A percentile compares a stretch with the other conserved stretches of the same genome.
Evolutionary conservation across 2,113 vertebrate genomes (phyloP).

Genomic region (Tyrannus savana): DNA sequence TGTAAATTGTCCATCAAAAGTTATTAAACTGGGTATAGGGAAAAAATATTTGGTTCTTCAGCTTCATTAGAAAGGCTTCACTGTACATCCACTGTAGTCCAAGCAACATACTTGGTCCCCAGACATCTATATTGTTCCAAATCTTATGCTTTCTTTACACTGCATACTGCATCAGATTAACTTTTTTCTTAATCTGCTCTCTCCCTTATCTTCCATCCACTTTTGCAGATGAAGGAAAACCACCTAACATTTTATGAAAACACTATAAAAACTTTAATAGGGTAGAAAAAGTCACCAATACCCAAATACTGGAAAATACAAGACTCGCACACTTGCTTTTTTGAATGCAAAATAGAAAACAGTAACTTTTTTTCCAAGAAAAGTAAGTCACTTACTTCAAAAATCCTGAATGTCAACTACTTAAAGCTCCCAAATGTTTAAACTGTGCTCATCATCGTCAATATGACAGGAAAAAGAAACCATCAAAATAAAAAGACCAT

Average conservation of each 20-base stretch:
- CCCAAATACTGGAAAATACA: neutral
- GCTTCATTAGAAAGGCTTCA: neutral
- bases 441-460: neutral
- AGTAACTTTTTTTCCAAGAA: neutral
- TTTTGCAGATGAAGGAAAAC: neutral
- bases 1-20: neutral
- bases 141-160: neutral
- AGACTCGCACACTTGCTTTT: neutral
- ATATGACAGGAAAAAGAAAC: neutral
- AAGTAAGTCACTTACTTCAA: neutral
- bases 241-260: neutral
- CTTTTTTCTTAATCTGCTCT: neutral
- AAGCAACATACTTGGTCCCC: neutral
- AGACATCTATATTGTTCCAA: neutral
- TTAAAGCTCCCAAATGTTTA: neutral
- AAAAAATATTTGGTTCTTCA: neutral
- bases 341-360: neutral
- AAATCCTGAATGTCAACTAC: neutral
- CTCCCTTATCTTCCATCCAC: neutral
- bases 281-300: neutral
- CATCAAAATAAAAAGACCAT: neutral
- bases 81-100: rapidly evolving
- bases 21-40: neutral
- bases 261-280: neutral
- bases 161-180: too few relatives aligned